Evolutionary conservation across 2,113 vertebrate genomes (phyloP).

Genomic region (Nothocercus julius): DNA sequence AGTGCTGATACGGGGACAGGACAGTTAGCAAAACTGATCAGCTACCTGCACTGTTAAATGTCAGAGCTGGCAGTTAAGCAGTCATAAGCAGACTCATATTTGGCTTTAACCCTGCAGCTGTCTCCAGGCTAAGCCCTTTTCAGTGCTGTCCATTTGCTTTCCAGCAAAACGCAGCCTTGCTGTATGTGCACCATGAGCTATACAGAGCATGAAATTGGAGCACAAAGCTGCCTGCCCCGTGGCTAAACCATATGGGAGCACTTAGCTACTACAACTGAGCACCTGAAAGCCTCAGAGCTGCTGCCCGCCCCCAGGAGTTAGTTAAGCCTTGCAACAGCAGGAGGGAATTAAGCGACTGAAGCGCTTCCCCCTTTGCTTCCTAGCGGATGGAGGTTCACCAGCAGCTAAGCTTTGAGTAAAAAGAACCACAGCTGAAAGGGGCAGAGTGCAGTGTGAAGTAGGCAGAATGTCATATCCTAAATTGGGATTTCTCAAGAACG

Average conservation of each 20-base stretch:
- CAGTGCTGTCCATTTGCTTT: neutral
- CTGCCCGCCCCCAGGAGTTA: neutral
- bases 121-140: neutral
- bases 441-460: neutral
- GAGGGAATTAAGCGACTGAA: neutral
- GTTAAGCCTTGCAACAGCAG: neutral
- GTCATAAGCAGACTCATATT: neutral
- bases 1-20: neutral
- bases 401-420: neutral
- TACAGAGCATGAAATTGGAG: neutral
- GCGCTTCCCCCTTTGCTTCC: neutral
- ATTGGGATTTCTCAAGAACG: neutral
- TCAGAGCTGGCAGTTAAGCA: constrained; percentile 6
- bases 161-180: neutral
- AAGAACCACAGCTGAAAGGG: neutral
- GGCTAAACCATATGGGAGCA: neutral
- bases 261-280: neutral
- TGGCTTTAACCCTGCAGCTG: neutral
- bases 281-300: rapidly evolving
- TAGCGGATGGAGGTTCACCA: neutral
- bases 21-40: constrained; percentile 27
- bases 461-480: neutral
- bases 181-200: neutral
- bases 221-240: neutral
- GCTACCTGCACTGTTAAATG: constrained; percentile 17